Percentiles rank a stretch among this genome's conserved stretches.
phyloP scores from a whole-genome alignment of 2,797 vertebrate species.

The Sebastolobus altivelis region DNA sequence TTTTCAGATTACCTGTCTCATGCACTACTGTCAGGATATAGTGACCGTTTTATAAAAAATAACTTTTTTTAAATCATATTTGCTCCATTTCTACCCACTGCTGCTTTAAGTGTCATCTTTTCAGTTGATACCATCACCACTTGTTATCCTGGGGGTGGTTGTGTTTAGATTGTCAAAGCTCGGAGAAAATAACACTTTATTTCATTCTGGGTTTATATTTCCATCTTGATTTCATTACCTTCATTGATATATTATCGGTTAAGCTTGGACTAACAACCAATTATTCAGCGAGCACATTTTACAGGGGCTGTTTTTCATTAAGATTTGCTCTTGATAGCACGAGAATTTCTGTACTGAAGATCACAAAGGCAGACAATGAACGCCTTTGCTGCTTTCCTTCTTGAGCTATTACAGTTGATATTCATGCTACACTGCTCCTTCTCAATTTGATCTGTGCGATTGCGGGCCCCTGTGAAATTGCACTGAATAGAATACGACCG shows the following conservation, averaged over 20 bases:
- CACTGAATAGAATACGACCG: constrained; percentile 68
- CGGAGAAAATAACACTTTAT: constrained; percentile 15
- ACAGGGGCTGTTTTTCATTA: constrained; percentile 51
- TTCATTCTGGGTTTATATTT: constrained; percentile 18
- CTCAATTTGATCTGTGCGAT: constrained; percentile 70
- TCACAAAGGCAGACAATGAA: constrained; percentile 50
- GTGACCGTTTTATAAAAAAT: too few relatives aligned
- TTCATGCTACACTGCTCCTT: constrained; percentile 74
- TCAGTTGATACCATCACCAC: neutral
- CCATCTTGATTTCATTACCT: constrained; percentile 28
- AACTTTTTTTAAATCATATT: too few relatives aligned
- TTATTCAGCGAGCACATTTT: constrained; percentile 47
- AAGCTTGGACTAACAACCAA: constrained; percentile 29
- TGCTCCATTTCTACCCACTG: too few relatives aligned
- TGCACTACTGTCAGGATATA: too few relatives aligned
- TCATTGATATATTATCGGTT: constrained; percentile 37
- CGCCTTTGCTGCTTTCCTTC: constrained; percentile 58
- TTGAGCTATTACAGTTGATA: constrained; percentile 72
- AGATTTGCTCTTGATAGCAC: constrained; percentile 45
- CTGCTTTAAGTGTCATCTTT: neutral
- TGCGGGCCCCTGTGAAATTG: constrained; percentile 68
- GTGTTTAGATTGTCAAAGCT: constrained; percentile 43
- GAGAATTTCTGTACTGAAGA: constrained; percentile 42
- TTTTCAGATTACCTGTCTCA: too few relatives aligned
- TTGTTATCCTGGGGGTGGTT: constrained; percentile 23